phyloP scores from a whole-genome alignment of 2,888 invertebrate species.

The Oscheius sp. region DNA sequence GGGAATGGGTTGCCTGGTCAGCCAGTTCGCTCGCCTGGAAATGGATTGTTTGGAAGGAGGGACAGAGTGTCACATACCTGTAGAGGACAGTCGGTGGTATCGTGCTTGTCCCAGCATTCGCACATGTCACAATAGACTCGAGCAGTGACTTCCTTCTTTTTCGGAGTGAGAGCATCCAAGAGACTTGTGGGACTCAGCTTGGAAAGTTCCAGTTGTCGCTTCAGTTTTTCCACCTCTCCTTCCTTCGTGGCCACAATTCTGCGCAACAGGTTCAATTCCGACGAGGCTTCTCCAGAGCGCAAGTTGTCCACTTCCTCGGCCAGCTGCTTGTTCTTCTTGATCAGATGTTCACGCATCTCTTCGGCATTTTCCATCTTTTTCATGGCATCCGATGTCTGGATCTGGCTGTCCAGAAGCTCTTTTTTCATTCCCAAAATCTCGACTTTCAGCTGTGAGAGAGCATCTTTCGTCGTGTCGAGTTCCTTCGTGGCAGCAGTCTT shows the following conservation, averaged over 20 bases:
- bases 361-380: conserved; percentile 13
- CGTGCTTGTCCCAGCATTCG: conserved; percentile 93
- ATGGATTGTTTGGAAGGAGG: neutral
- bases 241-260: conserved; percentile 96
- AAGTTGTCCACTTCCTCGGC: conserved; percentile 16
- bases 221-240: conserved; percentile 86
- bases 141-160: conserved; percentile 77
- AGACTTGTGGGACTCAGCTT: neutral
- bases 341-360: conserved; percentile 4
- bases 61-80: conserved; percentile 14
- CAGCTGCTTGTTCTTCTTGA: conserved; percentile 19
- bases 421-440: conserved; percentile 36
- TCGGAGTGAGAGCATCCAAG: conserved; percentile 71
- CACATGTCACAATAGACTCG: conserved; percentile 96
- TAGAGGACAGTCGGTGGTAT: conserved; percentile 93
- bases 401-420: neutral
- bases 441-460: conserved; percentile 16
- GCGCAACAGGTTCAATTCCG: conserved; percentile 82
- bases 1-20: conserved; percentile 26
- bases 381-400: neutral
- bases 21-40: conserved; percentile 31
- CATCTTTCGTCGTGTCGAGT: conserved; percentile 30
- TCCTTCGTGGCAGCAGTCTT: conserved; percentile 28
- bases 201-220: conserved; percentile 5
- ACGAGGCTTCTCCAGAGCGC: neutral